phyloP scores from a whole-genome alignment of 2,888 invertebrate genomes.

The Aethes cnicana region DNA sequence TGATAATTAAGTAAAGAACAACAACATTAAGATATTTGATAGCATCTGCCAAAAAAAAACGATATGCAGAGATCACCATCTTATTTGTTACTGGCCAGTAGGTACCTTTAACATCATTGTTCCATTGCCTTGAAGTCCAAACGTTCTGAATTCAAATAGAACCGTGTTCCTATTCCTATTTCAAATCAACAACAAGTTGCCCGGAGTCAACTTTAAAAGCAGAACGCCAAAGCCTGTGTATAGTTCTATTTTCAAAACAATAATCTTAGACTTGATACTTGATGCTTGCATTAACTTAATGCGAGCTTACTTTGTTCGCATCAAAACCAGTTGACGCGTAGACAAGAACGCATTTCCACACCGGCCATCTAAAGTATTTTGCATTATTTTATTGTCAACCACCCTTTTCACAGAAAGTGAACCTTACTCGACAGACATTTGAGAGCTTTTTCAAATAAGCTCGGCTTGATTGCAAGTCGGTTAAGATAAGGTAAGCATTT shows the following conservation, averaged over 20 bases:
- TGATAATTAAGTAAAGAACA: no score
- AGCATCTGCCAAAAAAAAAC: no score
- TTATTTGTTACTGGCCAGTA: no score
- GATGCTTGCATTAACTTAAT: constrained; percentile 20
- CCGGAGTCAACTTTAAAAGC: neutral
- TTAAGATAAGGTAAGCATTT: constrained; percentile 38
- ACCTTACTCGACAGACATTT: neutral
- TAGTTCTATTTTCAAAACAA: constrained; percentile 10
- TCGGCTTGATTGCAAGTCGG: constrained; percentile 21
- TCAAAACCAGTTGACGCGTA: constrained; percentile 39
- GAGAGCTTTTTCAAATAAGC: neutral
- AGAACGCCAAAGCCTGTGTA: neutral
- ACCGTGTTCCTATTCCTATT: no score
- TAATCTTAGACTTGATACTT: constrained; percentile 24
- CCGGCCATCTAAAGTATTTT: constrained; percentile 36
- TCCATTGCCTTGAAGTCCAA: no score
- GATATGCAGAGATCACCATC: no score
- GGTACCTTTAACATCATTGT: no score
- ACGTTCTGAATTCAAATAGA: no score
- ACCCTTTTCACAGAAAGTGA: neutral
- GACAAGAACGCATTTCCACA: constrained; percentile 33
- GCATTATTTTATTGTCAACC: constrained; percentile 38
- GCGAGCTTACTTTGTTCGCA: constrained; percentile 25
- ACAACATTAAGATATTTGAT: no score
- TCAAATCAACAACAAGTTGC: no score